Percentiles rank a stretch among this genome's conserved stretches.
Conservation (phyloP, 2,113 vertebrate species). For the Cavia aperea region DNA sequence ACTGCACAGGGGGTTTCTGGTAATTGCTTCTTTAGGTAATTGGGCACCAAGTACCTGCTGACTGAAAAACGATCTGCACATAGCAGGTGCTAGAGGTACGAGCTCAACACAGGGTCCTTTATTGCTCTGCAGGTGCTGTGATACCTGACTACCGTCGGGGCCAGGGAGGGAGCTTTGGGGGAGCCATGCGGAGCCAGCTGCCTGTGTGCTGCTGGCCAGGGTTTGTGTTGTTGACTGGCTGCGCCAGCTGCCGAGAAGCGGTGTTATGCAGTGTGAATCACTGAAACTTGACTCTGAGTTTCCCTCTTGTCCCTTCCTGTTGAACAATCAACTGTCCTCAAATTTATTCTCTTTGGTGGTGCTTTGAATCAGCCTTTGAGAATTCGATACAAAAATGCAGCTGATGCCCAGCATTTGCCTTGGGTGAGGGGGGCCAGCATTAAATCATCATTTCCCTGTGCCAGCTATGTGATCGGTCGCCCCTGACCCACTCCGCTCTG, state of each 20-base stretch:
- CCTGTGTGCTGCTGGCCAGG: background rate
- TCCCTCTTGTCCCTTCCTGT: background rate
- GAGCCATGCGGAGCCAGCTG: background rate
- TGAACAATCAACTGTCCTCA: background rate
- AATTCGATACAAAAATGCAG: background rate
- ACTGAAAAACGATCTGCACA: background rate
- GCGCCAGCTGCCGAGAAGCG: slow-evolving; percentile 29
- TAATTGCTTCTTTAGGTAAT: background rate
- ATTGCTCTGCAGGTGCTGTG: background rate
- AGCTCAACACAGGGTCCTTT: background rate
- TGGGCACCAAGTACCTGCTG: background rate
- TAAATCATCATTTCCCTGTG: background rate
- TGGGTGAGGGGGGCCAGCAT: background rate
- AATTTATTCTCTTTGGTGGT: slow-evolving; percentile 24
- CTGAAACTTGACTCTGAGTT: slow-evolving; percentile 4
- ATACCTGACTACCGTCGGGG: background rate
- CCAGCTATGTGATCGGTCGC: background rate
- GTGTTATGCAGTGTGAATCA: slow-evolving; percentile 38
- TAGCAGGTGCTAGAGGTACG: background rate
- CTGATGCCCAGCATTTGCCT: background rate
- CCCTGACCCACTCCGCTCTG: background rate
- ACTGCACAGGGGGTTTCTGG: background rate
- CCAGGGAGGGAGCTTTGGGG: background rate
- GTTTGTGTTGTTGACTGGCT: background rate
- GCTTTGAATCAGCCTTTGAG: background rate